Conservation (phyloP, 2,113 vertebrate species). For the Scomber colias region DNA sequence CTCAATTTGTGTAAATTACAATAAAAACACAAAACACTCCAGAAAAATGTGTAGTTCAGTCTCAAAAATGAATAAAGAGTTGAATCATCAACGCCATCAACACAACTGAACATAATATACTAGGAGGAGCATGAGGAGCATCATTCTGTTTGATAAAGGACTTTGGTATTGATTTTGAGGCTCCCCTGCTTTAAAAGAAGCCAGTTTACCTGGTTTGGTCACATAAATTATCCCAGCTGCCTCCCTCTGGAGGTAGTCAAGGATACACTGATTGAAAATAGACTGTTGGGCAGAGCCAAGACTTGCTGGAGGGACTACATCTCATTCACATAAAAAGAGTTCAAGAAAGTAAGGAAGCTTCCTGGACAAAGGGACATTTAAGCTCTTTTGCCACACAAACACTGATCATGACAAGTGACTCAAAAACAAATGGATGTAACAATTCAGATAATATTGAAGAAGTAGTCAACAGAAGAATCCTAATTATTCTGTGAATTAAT, state of each 20-base stretch:
- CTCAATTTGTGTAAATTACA: background rate
- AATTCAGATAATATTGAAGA: no score
- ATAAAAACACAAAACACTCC: no score
- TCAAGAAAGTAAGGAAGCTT: background rate
- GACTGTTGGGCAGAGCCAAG: background rate
- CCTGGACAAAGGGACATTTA: background rate
- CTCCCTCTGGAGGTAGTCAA: background rate
- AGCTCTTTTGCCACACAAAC: background rate
- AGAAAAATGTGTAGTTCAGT: no score
- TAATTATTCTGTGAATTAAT: no score
- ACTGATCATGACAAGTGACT: no score
- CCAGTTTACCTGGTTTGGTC: background rate
- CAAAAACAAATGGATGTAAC: no score
- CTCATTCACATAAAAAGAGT: background rate
- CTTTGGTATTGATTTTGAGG: conserved; percentile 38
- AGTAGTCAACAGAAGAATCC: no score
- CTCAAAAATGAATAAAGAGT: background rate
- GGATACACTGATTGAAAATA: background rate
- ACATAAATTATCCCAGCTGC: background rate
- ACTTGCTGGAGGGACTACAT: background rate
- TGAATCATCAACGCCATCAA: conserved; percentile 4
- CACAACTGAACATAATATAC: conserved; percentile 7
- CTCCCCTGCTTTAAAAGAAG: conserved; percentile 19
- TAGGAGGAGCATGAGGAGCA: background rate
- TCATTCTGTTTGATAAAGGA: no score